These are phyloP conservation scores for Mastomys coucha DNA, from an alignment of 2,113 vertebrate species.

Conservation along the genomic window DNA sequence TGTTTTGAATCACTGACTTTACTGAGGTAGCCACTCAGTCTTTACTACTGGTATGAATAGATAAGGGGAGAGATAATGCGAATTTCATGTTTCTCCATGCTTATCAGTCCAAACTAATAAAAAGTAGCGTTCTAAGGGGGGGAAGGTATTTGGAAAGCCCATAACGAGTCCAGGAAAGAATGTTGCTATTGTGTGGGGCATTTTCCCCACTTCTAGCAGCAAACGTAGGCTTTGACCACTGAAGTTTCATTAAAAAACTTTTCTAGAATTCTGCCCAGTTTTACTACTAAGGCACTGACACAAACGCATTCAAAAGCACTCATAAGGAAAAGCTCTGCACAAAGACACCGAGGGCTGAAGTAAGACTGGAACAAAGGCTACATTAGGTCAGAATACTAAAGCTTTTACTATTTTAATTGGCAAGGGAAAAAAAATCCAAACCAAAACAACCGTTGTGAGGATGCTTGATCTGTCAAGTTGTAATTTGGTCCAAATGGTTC, in stretches of 20 bases:
- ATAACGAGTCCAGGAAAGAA: slow-evolving; percentile 45
- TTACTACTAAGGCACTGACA: background rate
- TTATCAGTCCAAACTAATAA: slow-evolving; percentile 20
- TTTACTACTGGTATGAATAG: background rate
- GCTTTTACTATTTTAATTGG: background rate
- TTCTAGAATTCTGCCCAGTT: slow-evolving; percentile 47
- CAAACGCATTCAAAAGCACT: slow-evolving; percentile 41
- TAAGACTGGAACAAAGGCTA: background rate
- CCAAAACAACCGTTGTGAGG: background rate
- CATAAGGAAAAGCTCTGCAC: slow-evolving; percentile 23
- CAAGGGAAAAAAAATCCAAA: background rate
- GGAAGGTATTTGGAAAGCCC: slow-evolving; percentile 38
- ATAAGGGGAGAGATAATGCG: background rate
- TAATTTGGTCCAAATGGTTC: background rate
- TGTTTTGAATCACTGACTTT: background rate
- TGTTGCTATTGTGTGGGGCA: background rate
- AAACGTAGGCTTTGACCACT: slow-evolving; percentile 47
- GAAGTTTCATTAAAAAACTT: slow-evolving; percentile 64
- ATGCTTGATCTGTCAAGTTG: background rate
- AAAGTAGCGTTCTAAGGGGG: slow-evolving; percentile 28
- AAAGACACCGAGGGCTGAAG: background rate
- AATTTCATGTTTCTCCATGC: background rate
- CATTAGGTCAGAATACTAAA: background rate
- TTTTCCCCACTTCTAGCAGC: background rate
- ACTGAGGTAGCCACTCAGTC: background rate